Conservation (phyloP, 2,113 vertebrate genomes). For the Pelobates fuscus region DNA sequence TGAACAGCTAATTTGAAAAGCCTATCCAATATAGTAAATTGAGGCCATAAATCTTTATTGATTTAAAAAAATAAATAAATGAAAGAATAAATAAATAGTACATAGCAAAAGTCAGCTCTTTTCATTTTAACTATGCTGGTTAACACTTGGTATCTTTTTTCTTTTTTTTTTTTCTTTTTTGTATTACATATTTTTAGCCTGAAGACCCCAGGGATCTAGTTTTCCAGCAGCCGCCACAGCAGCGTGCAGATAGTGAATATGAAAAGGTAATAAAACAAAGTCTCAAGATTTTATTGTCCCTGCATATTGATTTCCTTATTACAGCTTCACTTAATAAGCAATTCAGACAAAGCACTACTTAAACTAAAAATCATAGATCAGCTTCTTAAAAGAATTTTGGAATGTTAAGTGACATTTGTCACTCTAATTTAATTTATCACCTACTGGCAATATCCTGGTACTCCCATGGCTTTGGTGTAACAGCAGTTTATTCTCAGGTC, state of each 20-base stretch:
- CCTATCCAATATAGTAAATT: too few species aligned
- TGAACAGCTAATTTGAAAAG: too few species aligned
- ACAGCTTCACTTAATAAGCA: constrained; percentile 16
- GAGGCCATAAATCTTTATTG: too few species aligned
- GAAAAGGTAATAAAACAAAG: not conserved
- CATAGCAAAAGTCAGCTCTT: too few species aligned
- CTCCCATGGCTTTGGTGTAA: not conserved
- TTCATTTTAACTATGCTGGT: too few species aligned
- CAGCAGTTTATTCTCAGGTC: not conserved
- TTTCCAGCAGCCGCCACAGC: not conserved
- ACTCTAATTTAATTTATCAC: not conserved
- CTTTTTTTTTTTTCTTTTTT: not conserved
- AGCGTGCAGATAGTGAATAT: not conserved
- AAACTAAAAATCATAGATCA: not conserved
- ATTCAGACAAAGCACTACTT: not conserved
- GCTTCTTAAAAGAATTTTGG: not conserved
- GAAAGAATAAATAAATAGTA: too few species aligned
- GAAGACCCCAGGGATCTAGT: not conserved
- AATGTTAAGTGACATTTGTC: not conserved
- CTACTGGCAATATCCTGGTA: constrained; percentile 9
- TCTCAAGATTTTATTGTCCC: not conserved
- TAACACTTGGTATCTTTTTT: too few species aligned
- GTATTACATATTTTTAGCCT: not conserved
- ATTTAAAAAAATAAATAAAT: too few species aligned
- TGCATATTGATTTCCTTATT: constrained; percentile 3